Evolutionary conservation across 2,113 vertebrate species (phyloP).

Genomic region (Chaetura pelagica): DNA sequence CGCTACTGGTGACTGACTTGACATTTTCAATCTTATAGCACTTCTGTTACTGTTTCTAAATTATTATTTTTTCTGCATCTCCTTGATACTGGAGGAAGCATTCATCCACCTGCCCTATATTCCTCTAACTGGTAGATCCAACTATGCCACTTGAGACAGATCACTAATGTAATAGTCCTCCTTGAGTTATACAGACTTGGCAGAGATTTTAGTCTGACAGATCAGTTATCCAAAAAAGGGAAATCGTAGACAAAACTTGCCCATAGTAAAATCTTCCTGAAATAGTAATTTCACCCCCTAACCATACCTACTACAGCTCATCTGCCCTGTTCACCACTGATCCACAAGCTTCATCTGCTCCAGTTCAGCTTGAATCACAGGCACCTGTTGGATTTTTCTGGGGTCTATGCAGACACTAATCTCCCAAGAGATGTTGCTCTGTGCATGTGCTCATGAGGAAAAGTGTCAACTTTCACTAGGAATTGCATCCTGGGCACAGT

Average conservation of each 20-base stretch:
- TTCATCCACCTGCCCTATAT: constrained; percentile 18
- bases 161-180: background rate
- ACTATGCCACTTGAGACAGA: background rate
- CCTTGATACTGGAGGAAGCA: background rate
- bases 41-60: background rate
- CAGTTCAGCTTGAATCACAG: background rate
- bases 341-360: background rate
- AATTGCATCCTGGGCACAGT: background rate
- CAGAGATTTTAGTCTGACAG: background rate
- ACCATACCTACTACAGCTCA: background rate
- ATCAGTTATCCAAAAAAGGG: background rate
- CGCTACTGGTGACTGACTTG: background rate
- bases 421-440: background rate
- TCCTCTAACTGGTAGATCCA: background rate
- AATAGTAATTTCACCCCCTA: background rate
- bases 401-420: background rate
- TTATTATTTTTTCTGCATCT: background rate
- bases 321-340: background rate
- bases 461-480: background rate
- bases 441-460: rapidly evolving
- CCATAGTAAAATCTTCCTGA: background rate
- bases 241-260: background rate
- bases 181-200: background rate
- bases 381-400: background rate
- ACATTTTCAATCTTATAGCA: background rate